Evolutionary conservation across 2,113 vertebrate genomes (phyloP).

Genomic region (Lasiurus borealis): DNA sequence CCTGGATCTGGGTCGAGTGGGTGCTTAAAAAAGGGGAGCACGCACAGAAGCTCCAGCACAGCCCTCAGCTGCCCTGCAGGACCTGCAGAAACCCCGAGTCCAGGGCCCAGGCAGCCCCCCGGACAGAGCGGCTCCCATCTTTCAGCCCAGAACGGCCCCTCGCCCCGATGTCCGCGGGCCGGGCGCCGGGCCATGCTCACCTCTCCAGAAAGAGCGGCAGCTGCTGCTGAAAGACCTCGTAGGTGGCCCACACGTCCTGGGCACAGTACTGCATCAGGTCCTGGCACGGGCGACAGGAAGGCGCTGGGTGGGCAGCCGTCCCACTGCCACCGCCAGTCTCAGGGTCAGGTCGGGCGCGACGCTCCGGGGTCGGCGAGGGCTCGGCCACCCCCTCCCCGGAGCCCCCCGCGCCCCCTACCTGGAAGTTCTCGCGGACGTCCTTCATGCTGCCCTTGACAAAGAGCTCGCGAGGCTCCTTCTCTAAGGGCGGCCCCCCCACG

Average conservation of each 20-base stretch:
- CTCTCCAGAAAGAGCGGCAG: constrained; percentile 96
- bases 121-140: not conserved
- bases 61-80: not conserved
- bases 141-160: not conserved
- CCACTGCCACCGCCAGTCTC: not conserved
- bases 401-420: constrained; percentile 85
- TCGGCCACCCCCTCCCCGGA: rapidly evolving
- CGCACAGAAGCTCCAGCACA: too few relatives aligned
- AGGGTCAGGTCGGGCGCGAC: not conserved
- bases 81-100: not conserved
- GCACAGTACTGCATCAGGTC: constrained; percentile 97
- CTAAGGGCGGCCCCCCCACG: constrained; percentile 92
- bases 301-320: constrained; percentile 27
- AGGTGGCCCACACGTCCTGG: constrained; percentile 94
- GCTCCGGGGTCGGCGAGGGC: not conserved
- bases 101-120: not conserved
- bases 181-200: constrained; percentile 81
- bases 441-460: constrained; percentile 96
- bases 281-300: constrained; percentile 82
- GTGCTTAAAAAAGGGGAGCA: not conserved
- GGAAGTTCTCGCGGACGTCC: constrained; percentile 93
- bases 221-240: constrained; percentile 94
- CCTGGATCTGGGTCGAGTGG: not conserved
- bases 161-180: not conserved
- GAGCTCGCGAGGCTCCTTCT: constrained; percentile 94